Base-by-base conservation (phyloP, 1,140 invertebrate species). In the Phortica variegata region DNA sequence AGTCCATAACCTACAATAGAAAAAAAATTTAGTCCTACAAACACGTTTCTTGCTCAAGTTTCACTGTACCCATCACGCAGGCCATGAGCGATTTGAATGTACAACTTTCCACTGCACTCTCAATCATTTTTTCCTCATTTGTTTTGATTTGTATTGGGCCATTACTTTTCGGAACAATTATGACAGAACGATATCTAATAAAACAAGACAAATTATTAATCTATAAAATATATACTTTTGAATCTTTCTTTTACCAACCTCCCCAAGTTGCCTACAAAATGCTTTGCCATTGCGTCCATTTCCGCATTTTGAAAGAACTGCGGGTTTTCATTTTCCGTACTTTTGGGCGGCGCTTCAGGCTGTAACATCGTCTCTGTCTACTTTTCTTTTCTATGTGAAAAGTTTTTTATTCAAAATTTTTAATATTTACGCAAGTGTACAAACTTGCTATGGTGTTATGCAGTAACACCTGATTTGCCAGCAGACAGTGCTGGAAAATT, bases 81-180 rank as follows among this genome's bases (percentile, higher is more conserved):
- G 93, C 95, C 75, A 94, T 88, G 0, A 86, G 60, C 20, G 91
- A 87, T 80, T 97, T 97, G 71, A 97, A 96, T 6, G 82, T 78
- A 77, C 95, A 98, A 72, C 93, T 96, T 79, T 98, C 94, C 66
- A 96, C 87, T 3, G 85, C 81, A 0, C 82, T 78, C 76, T 94
- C 89, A n/a, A 97, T 84, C 61, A 86, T 82, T 78, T 93, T 91
- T 71, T 95, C 90, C 75, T 94, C 89, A 58, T 88, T 87, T 1
- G 87, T 85, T 80, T 93, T 93, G 29, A 93, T 88, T 45, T 83
- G 76, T 3, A 88, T 80, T 6, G 87, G 88, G 8, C 86, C 88
- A 39, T 90, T 77, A 21, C 81, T 82, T 65, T 84, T 82, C 8
- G 91, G 91, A 68, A 94, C 88, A 43, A 93, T 84, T 16, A 94